Evolutionary conservation across 2,113 vertebrate genomes (phyloP), one percentile per base, ranked within the genome.

Genomic region (Bathybates hornii): DNA sequence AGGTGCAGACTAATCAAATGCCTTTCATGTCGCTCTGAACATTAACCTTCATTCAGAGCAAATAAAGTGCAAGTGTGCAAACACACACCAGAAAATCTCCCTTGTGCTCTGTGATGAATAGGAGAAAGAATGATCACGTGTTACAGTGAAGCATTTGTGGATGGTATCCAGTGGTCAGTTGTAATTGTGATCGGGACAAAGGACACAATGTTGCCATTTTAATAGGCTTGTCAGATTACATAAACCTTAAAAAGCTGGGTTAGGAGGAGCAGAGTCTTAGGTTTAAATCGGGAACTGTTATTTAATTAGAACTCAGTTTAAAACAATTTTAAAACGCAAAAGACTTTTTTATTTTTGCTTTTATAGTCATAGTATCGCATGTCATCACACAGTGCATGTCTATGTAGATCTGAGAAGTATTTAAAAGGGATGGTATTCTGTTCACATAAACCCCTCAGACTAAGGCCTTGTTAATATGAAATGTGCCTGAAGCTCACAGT

Each of bases 1-100:
- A 93, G 88, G 81, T 87, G 21, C 78, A 78, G 83, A 82, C 86
- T 91, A 90, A 95, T 93, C 90, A 90, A 84, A 88, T 24, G 45
- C 53, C 86, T 94, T 92, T 90, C 82, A 91, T 90, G 90, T 86
- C 32, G 61, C 81, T 90, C 86, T 2, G 21, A 89, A 92, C 53
- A 93, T 93, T 91, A 92, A 94, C 92, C 89, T 90, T 86, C 73
- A 89, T 88, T 92, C 85, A 89, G 63, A 87, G 89, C 83, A 89
- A 90, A 93, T 89, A 86, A 89, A 86, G 80, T 85, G 81, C 21
- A 27, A 90, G 86, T 66, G 14, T 19, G 36, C 82, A 88, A 88
- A 88, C n/a, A 84, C 32, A 83, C 59, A 88, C 45, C 53, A 32
- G 5, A 85, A 86, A 87, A 73, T 66, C 24, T 89, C 83, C 68